A percentile compares a stretch with the other conserved stretches of the same genome.
These are phyloP conservation scores for Portevinia maculata DNA, from an alignment of 2,888 invertebrate genomes.

Conservation along the genomic window DNA sequence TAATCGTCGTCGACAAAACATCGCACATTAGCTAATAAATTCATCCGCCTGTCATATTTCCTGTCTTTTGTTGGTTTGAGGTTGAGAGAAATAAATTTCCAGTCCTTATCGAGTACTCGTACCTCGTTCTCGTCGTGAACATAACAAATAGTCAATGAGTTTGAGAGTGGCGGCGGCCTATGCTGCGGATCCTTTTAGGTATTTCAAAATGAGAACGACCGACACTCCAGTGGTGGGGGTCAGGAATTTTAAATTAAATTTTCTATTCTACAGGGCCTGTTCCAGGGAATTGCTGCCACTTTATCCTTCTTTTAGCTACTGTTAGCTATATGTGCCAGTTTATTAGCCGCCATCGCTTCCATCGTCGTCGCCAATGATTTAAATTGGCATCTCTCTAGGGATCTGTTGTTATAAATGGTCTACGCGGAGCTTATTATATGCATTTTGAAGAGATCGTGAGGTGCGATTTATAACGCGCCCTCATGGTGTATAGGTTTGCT, in stretches of 20 bases:
- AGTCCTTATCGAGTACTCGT: conserved; percentile 1
- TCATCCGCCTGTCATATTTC: conserved; percentile 69
- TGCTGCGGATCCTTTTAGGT: conserved; percentile 57
- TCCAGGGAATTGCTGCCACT: conserved; percentile 25
- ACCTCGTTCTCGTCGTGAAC: background rate
- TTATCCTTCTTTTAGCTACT: background rate
- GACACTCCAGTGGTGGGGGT: conserved; percentile 1
- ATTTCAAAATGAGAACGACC: conserved; percentile 49
- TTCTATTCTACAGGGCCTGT: conserved; percentile 51
- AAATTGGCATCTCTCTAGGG: conserved; percentile 57
- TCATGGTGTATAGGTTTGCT: conserved; percentile 44
- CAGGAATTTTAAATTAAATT: conserved; percentile 70
- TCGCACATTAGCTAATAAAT: conserved; percentile 73
- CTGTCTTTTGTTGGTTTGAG: conserved; percentile 68
- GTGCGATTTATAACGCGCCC: conserved; percentile 64
- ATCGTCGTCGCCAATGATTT: conserved; percentile 39
- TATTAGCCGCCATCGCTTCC: background rate
- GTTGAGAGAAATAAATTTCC: conserved; percentile 50
- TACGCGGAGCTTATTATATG: conserved; percentile 49
- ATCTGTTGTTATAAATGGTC: conserved; percentile 53
- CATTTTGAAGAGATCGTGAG: conserved; percentile 63
- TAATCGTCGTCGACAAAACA: conserved; percentile 62
- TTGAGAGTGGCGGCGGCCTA: conserved; percentile 29
- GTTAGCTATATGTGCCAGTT: background rate
- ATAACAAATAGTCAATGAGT: conserved; percentile 55